Evolutionary conservation across 2,888 invertebrate species (phyloP), one percentile per base, ranked within the genome.

Genomic region (Empis livida): DNA sequence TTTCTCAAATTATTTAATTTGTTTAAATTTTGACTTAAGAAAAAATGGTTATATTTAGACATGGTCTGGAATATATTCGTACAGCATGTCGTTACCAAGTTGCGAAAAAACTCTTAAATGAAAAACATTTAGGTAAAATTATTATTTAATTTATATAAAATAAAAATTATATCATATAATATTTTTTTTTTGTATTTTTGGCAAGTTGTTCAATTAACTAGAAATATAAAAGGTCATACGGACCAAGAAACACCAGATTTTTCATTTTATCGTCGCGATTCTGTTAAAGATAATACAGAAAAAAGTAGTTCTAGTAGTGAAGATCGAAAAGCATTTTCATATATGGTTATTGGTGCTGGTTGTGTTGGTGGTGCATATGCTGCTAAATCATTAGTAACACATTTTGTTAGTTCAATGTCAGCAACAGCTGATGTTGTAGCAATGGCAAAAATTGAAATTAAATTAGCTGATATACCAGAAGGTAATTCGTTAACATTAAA

Each of bases 401-500:
- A 83, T 47, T 77, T 89, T 52, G 76, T 93, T 4, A 71, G 74
- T 2, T 80, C 80, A 6, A 82, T 94, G 82, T 78, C 82, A 30
- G 86, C 93, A 2, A 80, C 89, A 1, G 87, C 87, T 51, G 93
- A 94, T 71, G 91, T 93, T 10, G 71, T 93, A 60, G 94, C 95
- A 51, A 64, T 93, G 70, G 87, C 93, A 45, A 87, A 89, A 66
- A 86, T 93, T 60, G 95, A 96, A 73, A 77, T 96, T 49, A 89
- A 92, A 58, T 72, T 95, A 39, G 61, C 61, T 23, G 83, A 83
- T 48, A 90, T 96, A 58, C 92, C 94, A 0, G 94, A 94, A 69
- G 93, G 91, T 59, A 86, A 86, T 67, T 86, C 82, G 49, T 80
- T 81, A 56, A 88, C 90, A 17, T 89, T 93, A 72, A 94, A 94